A percentile compares a stretch with the other conserved stretches of the same genome.
These are phyloP conservation scores for Drosophila suzukii DNA, from an alignment of 1,140 invertebrate species.

Conservation along the genomic window DNA sequence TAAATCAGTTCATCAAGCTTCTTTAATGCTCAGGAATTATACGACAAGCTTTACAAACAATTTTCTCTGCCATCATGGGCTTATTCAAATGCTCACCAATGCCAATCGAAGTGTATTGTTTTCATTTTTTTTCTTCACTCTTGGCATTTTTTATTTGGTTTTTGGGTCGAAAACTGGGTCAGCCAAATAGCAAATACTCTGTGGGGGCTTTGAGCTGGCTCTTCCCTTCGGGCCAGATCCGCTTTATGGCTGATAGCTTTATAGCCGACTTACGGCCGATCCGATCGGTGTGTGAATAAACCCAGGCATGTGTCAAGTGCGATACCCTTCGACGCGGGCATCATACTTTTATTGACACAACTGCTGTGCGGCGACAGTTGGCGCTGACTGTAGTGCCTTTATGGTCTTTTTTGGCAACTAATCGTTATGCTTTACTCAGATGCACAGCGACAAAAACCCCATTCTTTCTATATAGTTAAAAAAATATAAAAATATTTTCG, in stretches of 20 bases:
- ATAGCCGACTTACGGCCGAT: neutral
- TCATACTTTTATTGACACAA: constrained; percentile 62
- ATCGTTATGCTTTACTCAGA: neutral
- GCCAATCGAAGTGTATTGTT: constrained; percentile 38
- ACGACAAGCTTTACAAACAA: neutral
- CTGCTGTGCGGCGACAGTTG: constrained; percentile 34
- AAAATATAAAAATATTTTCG: too few relatives aligned
- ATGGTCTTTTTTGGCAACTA: constrained; percentile 23
- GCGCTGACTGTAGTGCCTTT: constrained; percentile 9
- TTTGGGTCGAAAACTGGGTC: constrained; percentile 33
- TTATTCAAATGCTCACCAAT: constrained; percentile 38
- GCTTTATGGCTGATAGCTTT: constrained; percentile 3
- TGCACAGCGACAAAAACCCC: neutral
- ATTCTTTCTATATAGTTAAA: neutral
- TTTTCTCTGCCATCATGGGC: neutral
- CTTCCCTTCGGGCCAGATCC: constrained; percentile 33
- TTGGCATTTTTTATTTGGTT: constrained; percentile 6
- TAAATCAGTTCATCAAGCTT: too few relatives aligned
- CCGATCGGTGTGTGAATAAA: constrained; percentile 12
- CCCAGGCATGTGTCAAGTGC: constrained; percentile 50
- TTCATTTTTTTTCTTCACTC: neutral
- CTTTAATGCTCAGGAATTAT: too few relatives aligned
- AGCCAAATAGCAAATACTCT: constrained; percentile 35
- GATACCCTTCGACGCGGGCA: constrained; percentile 55
- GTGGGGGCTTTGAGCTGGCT: neutral